Evolutionary conservation across 2,797 vertebrate genomes (phyloP), one percentile per base, ranked within the genome.

Genomic region (Neoniphon sammara): DNA sequence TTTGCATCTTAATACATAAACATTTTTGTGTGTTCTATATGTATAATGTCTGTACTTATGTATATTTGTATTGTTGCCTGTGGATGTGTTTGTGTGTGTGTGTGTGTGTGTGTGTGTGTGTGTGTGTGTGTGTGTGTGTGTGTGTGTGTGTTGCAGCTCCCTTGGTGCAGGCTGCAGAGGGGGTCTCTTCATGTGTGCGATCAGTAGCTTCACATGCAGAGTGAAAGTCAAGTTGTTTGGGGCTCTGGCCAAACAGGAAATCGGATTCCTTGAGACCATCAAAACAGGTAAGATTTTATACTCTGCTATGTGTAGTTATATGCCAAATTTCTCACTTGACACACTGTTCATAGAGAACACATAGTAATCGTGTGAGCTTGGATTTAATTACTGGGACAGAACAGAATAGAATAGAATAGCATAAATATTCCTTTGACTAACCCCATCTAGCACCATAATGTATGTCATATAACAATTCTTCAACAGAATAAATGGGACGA

Each of bases 221-320:
- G 59, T 94, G 1, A 93, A 91, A 66, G 70, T 84, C 23, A 80
- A 7, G 36, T 83, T 95, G 53, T 94, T 94, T n/a, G 60, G 59
- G 2, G 81, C 92, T 62, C 67, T 94, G 30, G 89, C 91, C 0
- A 42, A 80, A 54, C 94, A 95, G 58, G 94, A 95, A 66, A 88
- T 94, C 0, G 88, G 89, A 53, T 94, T 95, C 78, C 94, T 93
- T 76, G 94, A 95, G 58, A 64, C 60, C 0, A 76, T 44, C 18
- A 94, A 93, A 20, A 90, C 90, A 71, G 94, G 94, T 94, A 60
- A 75, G 59, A 0, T 5, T 34, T 1, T 34, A 7, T 21, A 23
- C 46, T 4, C 6, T 15, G 31, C 5, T 27, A 9, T 8, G 14
- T 31, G 4, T 14, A 66, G 9, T 47, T 25, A 0, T 12, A 39